Conservation (phyloP, 2,888 invertebrate genomes). For the Drosophila anceps region DNA sequence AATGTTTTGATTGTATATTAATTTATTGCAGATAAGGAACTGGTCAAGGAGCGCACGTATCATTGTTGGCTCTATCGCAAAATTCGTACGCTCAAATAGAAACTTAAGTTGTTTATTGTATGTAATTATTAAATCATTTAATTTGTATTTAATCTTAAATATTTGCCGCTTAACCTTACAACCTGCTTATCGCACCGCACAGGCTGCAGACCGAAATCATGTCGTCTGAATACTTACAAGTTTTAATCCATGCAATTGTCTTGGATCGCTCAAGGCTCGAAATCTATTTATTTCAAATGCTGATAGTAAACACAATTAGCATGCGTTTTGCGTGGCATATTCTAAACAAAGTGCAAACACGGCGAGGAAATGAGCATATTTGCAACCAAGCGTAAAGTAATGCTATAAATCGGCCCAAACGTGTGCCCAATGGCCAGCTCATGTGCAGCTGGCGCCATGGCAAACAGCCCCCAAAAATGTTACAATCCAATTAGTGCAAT, state of each 20-base stretch:
- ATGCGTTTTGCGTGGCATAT: slow-evolving; percentile 68
- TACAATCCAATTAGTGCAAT: slow-evolving; percentile 84
- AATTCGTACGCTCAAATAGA: slow-evolving; percentile 71
- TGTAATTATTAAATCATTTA: slow-evolving; percentile 3
- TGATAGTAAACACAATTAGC: slow-evolving; percentile 36
- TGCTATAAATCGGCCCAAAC: slow-evolving; percentile 50
- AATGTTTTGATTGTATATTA: background rate
- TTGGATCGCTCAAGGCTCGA: slow-evolving; percentile 41
- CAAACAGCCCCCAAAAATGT: slow-evolving; percentile 66
- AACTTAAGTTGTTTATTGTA: background rate
- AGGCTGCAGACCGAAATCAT: slow-evolving; percentile 60
- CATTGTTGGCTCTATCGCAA: slow-evolving; percentile 83
- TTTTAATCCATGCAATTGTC: slow-evolving; percentile 61
- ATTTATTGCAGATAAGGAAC: slow-evolving; percentile 72
- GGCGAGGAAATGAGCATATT: slow-evolving; percentile 49
- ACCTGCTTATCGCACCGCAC: slow-evolving; percentile 47
- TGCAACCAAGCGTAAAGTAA: slow-evolving; percentile 59
- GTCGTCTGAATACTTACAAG: slow-evolving; percentile 72
- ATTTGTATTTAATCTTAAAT: slow-evolving; percentile 24
- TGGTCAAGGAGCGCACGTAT: slow-evolving; percentile 79
- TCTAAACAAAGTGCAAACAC: slow-evolving; percentile 62
- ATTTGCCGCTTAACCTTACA: slow-evolving; percentile 45
- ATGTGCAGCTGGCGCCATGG: slow-evolving; percentile 44
- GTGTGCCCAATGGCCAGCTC: slow-evolving; percentile 52
- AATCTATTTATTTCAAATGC: slow-evolving; percentile 43